These are phyloP conservation scores for Drosophila dives DNA, from an alignment of 2,888 invertebrate species.

Conservation along the genomic window DNA sequence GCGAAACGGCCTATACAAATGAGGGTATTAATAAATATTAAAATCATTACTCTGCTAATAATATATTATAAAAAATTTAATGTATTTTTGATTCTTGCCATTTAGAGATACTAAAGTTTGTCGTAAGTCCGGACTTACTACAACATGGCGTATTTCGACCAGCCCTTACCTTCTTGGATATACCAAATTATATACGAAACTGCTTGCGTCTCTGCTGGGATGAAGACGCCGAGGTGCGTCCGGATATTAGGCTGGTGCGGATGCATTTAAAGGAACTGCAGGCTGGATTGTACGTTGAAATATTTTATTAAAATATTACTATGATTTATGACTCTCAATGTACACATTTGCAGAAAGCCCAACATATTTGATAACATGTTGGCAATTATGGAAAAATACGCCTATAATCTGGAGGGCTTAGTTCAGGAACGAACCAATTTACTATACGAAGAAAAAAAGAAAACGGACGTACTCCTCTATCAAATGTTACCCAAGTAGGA, in stretches of 20 bases:
- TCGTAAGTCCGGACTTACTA: conserved; percentile 86
- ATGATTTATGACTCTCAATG: neutral
- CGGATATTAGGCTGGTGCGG: conserved; percentile 91
- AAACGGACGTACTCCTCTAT: conserved; percentile 92
- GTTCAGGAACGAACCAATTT: conserved; percentile 93
- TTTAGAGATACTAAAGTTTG: conserved; percentile 87
- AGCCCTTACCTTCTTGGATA: conserved; percentile 87
- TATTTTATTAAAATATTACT: neutral
- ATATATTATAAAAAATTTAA: neutral
- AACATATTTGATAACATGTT: conserved; percentile 96
- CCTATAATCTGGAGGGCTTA: conserved; percentile 92
- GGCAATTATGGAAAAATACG: conserved; percentile 96
- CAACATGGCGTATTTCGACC: conserved; percentile 87
- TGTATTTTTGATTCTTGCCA: conserved; percentile 1
- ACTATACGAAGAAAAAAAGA: conserved; percentile 92
- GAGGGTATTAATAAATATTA: conserved; percentile 85
- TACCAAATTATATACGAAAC: conserved; percentile 90
- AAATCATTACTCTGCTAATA: neutral
- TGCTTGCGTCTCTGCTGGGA: conserved; percentile 93
- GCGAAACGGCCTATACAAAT: conserved; percentile 87
- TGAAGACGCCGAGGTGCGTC: conserved; percentile 89
- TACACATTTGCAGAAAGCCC: conserved; percentile 87
- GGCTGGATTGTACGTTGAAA: conserved; percentile 86
- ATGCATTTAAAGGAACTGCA: conserved; percentile 93
- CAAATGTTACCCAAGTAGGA: conserved; percentile 93